phyloP scores from a whole-genome alignment of 2,888 invertebrate species.

The Eurytoma californica region DNA sequence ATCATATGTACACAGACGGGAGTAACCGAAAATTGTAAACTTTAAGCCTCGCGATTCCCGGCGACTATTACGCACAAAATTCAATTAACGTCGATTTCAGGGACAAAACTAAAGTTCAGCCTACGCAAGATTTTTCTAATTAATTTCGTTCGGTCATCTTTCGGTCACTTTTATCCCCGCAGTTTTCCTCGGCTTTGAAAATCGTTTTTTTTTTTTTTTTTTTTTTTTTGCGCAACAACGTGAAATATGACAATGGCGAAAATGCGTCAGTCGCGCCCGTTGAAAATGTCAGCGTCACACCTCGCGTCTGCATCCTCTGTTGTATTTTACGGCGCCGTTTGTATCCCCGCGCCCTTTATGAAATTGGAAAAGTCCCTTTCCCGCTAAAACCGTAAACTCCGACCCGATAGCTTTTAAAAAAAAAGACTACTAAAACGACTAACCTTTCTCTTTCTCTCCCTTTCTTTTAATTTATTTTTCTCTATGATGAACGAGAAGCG shows the following conservation, averaged over 20 bases:
- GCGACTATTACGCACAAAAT: background rate
- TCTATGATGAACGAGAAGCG: no score
- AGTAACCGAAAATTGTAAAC: background rate
- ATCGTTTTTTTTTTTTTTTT: conserved; percentile 32
- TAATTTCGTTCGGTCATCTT: conserved; percentile 28
- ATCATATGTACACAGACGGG: background rate
- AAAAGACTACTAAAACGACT: no score
- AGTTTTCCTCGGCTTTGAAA: conserved; percentile 9
- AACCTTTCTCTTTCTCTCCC: no score
- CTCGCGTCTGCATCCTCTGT: background rate
- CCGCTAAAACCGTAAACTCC: background rate
- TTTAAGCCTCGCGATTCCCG: background rate
- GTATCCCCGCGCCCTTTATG: background rate
- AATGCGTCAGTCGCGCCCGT: conserved; percentile 23
- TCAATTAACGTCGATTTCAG: background rate
- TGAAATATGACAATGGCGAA: conserved; percentile 45
- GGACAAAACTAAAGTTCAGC: background rate
- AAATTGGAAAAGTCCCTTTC: conserved; percentile 37
- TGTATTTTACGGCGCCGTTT: conserved; percentile 2
- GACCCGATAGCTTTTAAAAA: background rate
- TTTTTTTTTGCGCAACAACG: no score
- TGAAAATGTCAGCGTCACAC: conserved; percentile 44
- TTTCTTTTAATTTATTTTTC: no score
- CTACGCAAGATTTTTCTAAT: background rate
- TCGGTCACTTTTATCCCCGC: background rate